These are phyloP conservation scores for Drosophila infuscata DNA, from an alignment of 2,888 invertebrate genomes.

Conservation along the genomic window DNA sequence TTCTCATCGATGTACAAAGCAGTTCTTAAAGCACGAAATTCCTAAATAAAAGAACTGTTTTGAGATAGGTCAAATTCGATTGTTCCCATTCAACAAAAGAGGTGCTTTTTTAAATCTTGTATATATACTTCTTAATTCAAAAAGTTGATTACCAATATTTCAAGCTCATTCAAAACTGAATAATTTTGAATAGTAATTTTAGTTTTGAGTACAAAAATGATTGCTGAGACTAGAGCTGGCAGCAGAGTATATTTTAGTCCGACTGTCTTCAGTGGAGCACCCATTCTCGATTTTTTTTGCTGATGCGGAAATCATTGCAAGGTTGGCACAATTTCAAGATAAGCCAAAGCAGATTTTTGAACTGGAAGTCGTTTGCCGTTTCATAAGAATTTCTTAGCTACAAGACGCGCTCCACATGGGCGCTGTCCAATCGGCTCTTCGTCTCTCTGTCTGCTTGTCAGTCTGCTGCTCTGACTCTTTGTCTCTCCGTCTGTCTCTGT, in stretches of 20 bases:
- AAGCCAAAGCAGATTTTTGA: constrained; percentile 38
- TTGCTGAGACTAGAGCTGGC: background rate
- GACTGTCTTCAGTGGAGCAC: background rate
- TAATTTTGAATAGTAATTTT: background rate
- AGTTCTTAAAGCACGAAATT: background rate
- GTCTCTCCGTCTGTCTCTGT: background rate
- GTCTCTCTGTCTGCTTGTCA: background rate
- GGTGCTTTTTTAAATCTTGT: fast-evolving
- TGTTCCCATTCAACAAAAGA: background rate
- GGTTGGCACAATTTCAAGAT: constrained; percentile 61
- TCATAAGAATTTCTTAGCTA: constrained; percentile 34
- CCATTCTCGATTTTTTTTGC: background rate
- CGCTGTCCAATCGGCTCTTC: background rate
- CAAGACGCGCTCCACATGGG: constrained; percentile 10
- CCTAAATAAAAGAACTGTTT: background rate
- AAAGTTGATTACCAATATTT: no score
- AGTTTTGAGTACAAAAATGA: background rate
- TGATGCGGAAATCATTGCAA: constrained; percentile 58
- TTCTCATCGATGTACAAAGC: background rate
- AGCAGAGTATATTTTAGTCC: background rate
- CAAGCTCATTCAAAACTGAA: no score
- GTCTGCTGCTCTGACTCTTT: background rate
- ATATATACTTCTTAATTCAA: background rate
- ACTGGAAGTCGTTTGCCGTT: constrained; percentile 34
- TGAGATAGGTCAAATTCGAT: background rate